Evolutionary conservation across 2,888 invertebrate genomes (phyloP).

Genomic region (Nephrotoma guestfalica): DNA sequence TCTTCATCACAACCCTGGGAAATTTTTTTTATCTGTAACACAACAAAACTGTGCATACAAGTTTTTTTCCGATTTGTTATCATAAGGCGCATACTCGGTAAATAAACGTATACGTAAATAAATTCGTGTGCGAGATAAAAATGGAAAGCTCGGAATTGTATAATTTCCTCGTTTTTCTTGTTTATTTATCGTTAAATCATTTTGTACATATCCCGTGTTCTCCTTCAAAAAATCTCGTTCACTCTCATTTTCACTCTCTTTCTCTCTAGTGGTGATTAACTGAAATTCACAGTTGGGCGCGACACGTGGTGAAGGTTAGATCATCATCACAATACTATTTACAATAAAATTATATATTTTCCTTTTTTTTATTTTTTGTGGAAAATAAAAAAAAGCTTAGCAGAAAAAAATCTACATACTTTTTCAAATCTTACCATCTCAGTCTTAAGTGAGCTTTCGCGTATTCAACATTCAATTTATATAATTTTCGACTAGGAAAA

Average conservation of each 20-base stretch:
- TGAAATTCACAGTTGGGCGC: slow-evolving; percentile 12
- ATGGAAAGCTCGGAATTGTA: background rate
- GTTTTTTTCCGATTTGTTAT: background rate
- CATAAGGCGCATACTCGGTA: background rate
- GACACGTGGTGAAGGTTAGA: slow-evolving; percentile 12
- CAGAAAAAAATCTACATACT: background rate
- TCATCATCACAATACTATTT: slow-evolving; percentile 3
- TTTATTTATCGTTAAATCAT: background rate
- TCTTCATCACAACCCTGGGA: slow-evolving; percentile 2
- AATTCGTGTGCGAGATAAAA: background rate
- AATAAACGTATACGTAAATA: background rate
- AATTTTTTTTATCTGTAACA: background rate
- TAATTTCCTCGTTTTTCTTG: background rate
- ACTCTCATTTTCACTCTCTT: background rate
- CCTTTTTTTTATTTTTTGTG: background rate
- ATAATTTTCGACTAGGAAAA: background rate
- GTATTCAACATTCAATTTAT: slow-evolving; percentile 1
- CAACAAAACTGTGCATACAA: background rate
- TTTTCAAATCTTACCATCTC: background rate
- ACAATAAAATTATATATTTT: background rate
- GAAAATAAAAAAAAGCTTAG: background rate
- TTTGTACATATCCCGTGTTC: background rate
- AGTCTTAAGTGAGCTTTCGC: slow-evolving; percentile 5
- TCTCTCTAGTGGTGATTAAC: slow-evolving; percentile 6
- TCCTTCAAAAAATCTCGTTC: background rate